Conservation (phyloP, 2,113 vertebrate genomes). For the Anolis carolinensis region DNA sequence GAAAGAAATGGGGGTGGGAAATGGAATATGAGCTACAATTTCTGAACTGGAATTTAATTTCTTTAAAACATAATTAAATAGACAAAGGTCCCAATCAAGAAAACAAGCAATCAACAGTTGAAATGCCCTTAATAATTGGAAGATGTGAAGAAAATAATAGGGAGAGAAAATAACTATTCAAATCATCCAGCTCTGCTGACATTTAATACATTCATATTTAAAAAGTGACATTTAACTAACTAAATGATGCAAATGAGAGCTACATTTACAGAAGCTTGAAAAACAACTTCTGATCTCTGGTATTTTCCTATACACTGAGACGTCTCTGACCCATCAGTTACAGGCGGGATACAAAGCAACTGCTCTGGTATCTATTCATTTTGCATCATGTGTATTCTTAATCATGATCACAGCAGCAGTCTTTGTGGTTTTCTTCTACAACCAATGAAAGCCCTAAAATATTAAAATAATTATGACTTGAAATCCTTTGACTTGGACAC, state of each 20-base stretch:
- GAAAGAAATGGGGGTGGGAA: neutral
- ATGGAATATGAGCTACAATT: constrained; percentile 14
- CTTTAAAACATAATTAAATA: constrained; percentile 58
- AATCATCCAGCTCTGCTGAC: constrained; percentile 78
- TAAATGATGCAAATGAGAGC: constrained; percentile 81
- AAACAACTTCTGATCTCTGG: constrained; percentile 72
- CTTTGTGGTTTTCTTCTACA: neutral
- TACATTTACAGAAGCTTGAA: constrained; percentile 78
- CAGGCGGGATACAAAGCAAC: constrained; percentile 34
- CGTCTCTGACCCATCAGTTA: constrained; percentile 32
- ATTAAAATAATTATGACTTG: constrained; percentile 5
- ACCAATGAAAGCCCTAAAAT: neutral
- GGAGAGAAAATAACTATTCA: constrained; percentile 76
- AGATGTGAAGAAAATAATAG: constrained; percentile 71
- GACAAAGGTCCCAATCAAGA: constrained; percentile 72
- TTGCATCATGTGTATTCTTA: neutral
- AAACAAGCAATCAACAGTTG: constrained; percentile 76
- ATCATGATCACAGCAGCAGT: neutral
- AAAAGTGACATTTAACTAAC: constrained; percentile 83
- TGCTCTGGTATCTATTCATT: constrained; percentile 4
- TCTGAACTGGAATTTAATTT: constrained; percentile 50
- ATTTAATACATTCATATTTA: constrained; percentile 83
- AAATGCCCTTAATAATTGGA: constrained; percentile 76
- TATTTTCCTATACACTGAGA: constrained; percentile 52
- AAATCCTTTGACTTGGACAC: neutral